Evolutionary conservation across 2,113 vertebrate genomes (phyloP), one percentile per base, ranked within the genome.

Genomic region (Sporophila hypoxantha): DNA sequence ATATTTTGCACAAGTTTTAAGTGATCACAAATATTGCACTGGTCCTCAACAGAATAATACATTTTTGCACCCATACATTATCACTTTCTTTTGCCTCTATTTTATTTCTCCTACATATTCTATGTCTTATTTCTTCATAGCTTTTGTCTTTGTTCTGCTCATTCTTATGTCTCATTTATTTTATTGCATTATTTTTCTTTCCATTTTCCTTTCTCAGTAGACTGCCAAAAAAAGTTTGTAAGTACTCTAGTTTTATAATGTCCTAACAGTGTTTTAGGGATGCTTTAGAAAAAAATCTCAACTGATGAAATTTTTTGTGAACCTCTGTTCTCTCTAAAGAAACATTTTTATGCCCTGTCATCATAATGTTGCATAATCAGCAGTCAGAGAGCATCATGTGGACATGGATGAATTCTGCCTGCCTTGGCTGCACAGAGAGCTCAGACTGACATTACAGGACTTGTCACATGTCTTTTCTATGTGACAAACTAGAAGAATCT

Each of bases 311-410:
- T 52, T 62, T 83, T 89, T 80, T 74, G 60, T 69, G 70, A 92
- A 66, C 20, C 60, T 75, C 59, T 87, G 34, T 57, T 93, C 77
- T 83, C 47, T 87, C 81, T 64, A 39, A 14, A 5, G 67, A 74
- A 80, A 91, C n/a, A 16, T 75, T 92, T 89, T 81, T 88, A 80
- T 62, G 64, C 67, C 66, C 49, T 84, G 57, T 76, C 87, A 89
- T 86, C 32, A 17, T 71, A 59, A 81, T 21, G 73, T 79, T 73
- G 34, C 89, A 82, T 90, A 92, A 89, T 44, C 80, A 91, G 42
- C 42, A 87, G 62, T 39, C 84, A 90, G 85, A 73, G 79, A 59
- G 37, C 73, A 90, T 81, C 70, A 75, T 17, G 9, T 65, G 84
- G 78, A 79, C 42, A 8, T 7, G 27, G 74, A 86, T 1, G 11